Evolutionary conservation across 2,113 vertebrate genomes (phyloP), one percentile per base, ranked within the genome.

Genomic region (Puffinus mauretanicus): DNA sequence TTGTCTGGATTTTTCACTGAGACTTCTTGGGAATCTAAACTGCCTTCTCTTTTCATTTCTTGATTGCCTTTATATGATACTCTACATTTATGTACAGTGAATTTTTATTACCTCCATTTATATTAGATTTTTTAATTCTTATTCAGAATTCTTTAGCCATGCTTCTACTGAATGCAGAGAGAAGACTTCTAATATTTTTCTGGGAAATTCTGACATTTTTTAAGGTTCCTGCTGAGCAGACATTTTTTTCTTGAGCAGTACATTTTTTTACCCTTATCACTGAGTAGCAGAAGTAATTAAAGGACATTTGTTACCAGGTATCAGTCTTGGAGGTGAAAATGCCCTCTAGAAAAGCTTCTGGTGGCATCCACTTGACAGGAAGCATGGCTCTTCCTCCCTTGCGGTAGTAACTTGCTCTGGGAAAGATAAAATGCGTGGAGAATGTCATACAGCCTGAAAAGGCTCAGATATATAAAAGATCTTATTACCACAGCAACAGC

Each of bases 311-410:
- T 98, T 98, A 99, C 99, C 99, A 99, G 51, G 99, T 99, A 64
- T 99, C 99, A n/a, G 99, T 99, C 96, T 99, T 99, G 93, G 99
- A 99, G 77, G 99, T 99, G 97, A 99, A 99, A 95, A 99, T 98
- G 67, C 99, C 99, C 93, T 99, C 99, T 94, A 99, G 98, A 94
- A 99, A 99, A 94, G 99, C 99, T 94, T 99, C 99, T 17, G 99
- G 99, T 16, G 99, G 98, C 99, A 99, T 99, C 99, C 99, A 99
- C 92, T 99, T 99, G 69, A 99, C 99, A 12, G 98, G 99, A 79
- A 99, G 98, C 98, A 99, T 99, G 90, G 99, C 99, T 71, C 98
- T 96, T 22, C 98, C 98, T 49, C 99, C 99, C 91, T 99, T 99
- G 70, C 98, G 98, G 93, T 99, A 99, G 94, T 99, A 99, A 96